phyloP scores from a whole-genome alignment of 2,113 vertebrate genomes.

The Phrynosoma blainvillii region DNA sequence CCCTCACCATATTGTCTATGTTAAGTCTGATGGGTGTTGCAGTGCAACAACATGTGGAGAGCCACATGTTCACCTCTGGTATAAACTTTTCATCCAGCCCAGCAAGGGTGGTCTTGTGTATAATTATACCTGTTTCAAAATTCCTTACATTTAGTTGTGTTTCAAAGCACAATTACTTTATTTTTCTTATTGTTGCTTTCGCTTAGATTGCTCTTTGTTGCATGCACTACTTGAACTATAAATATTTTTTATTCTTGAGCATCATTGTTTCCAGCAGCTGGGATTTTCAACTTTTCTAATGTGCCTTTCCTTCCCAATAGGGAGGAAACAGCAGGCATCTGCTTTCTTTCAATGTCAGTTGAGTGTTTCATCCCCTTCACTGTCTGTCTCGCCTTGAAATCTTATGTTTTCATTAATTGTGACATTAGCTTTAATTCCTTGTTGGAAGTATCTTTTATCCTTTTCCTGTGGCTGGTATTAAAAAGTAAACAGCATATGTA shows the following conservation, averaged over 20 bases:
- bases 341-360: background rate
- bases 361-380: background rate
- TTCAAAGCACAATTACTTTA: background rate
- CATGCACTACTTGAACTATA: background rate
- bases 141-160: background rate
- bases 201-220: background rate
- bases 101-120: background rate
- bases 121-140: background rate
- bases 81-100: too few relatives aligned
- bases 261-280: background rate
- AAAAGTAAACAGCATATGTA: conserved; percentile 26
- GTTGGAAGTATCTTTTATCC: background rate
- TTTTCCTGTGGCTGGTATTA: conserved; percentile 8
- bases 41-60: background rate
- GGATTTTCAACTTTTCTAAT: conserved; percentile 9
- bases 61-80: background rate
- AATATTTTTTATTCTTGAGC: conserved; percentile 19
- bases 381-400: background rate
- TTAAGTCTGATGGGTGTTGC: background rate
- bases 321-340: conserved; percentile 23
- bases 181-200: background rate
- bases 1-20: too few relatives aligned
- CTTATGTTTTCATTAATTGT: background rate
- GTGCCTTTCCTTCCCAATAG: conserved; percentile 2
- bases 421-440: background rate